A percentile compares a stretch with the other conserved stretches of the same genome.
phyloP scores from a whole-genome alignment of 2,797 vertebrate species.

The Scolopax rusticola region DNA sequence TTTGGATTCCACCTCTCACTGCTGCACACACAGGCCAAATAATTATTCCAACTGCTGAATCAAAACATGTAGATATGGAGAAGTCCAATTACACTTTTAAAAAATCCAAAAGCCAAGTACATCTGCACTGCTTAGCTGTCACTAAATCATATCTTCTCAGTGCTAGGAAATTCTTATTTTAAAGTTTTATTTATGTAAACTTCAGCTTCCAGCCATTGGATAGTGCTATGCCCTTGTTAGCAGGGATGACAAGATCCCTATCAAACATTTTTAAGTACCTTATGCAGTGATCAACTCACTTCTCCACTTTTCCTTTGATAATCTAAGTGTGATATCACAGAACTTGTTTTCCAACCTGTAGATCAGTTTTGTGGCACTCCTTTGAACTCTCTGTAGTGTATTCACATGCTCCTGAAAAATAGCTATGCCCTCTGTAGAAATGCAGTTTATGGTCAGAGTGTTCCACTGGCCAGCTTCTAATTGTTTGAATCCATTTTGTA shows the following conservation, averaged over 20 bases:
- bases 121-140: neutral
- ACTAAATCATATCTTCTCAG: neutral
- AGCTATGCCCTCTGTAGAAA: neutral
- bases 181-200: neutral
- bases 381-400: neutral
- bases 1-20: neutral
- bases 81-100: neutral
- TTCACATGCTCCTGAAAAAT: neutral
- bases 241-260: neutral
- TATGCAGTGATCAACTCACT: neutral
- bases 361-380: neutral
- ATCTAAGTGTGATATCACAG: neutral
- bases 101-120: neutral
- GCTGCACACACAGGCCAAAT: neutral
- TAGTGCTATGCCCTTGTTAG: neutral
- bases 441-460: neutral
- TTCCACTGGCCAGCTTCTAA: neutral
- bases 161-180: neutral
- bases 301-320: slow-evolving; percentile 27
- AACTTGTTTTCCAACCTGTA: neutral
- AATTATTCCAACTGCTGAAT: neutral
- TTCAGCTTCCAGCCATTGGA: neutral
- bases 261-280: slow-evolving; percentile 18
- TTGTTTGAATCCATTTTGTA: neutral
- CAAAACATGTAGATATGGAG: neutral